These are phyloP conservation scores for Noctua fimbriata DNA, from an alignment of 2,888 invertebrate species.

Conservation along the genomic window DNA sequence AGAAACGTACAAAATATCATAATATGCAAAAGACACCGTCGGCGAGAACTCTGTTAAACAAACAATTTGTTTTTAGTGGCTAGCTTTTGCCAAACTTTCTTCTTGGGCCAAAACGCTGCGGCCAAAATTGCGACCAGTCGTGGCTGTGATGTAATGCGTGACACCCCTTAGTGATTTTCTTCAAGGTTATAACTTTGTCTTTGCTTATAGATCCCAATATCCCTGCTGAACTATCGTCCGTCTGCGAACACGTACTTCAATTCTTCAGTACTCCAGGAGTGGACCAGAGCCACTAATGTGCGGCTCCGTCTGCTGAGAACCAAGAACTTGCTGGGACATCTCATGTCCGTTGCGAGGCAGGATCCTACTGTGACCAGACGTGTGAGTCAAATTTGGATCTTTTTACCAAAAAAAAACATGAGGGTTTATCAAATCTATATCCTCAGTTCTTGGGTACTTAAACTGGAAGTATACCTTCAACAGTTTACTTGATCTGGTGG, in stretches of 20 bases:
- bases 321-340: constrained; percentile 98
- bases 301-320: constrained; percentile 97
- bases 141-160: background rate
- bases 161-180: background rate
- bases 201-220: constrained; percentile 95
- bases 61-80: background rate
- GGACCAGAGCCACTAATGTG: constrained; percentile 99
- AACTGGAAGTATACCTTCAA: background rate
- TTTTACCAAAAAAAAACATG: background rate
- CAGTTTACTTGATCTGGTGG: background rate
- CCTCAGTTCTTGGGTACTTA: background rate
- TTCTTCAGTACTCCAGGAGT: constrained; percentile 97
- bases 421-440: background rate
- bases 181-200: background rate
- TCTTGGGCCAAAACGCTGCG: background rate
- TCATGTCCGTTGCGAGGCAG: constrained; percentile 98
- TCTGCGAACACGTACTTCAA: constrained; percentile 98
- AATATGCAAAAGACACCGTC: background rate
- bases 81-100: background rate
- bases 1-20: background rate
- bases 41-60: background rate
- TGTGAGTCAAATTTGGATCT: constrained; percentile 89
- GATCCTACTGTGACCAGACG: constrained; percentile 99
- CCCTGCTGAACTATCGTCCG: constrained; percentile 97
- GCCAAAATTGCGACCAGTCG: background rate